These are phyloP conservation scores for Rhingia campestris DNA, from an alignment of 2,888 invertebrate genomes.

Conservation along the genomic window DNA sequence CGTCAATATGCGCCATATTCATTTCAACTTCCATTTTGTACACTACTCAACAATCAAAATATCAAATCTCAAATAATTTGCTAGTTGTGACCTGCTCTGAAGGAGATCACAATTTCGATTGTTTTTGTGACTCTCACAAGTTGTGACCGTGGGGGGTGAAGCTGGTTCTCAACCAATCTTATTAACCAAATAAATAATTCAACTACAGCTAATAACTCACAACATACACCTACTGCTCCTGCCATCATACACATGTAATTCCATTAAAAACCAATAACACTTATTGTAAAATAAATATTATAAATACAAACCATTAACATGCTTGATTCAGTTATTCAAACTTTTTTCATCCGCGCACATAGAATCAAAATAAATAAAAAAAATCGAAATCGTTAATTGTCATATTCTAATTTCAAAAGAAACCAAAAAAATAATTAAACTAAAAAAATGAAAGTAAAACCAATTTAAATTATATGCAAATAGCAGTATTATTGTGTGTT, in stretches of 20 bases:
- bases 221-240: not conserved
- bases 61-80: too few species aligned
- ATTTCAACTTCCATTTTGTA: too few species aligned
- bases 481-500: slow-evolving; percentile 74
- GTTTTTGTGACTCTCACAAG: too few species aligned
- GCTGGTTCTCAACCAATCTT: too few species aligned
- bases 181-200: not conserved
- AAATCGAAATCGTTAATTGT: slow-evolving; percentile 59
- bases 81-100: too few species aligned
- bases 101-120: too few species aligned
- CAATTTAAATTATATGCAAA: slow-evolving; percentile 70
- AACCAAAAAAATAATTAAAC: slow-evolving; percentile 45
- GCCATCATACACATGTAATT: slow-evolving; percentile 10
- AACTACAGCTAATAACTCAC: not conserved
- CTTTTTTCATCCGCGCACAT: slow-evolving; percentile 62
- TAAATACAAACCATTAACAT: slow-evolving; percentile 34
- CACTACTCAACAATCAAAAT: too few species aligned
- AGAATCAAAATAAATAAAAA: slow-evolving; percentile 41
- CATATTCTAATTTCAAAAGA: slow-evolving; percentile 62
- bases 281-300: slow-evolving; percentile 28
- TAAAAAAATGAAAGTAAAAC: slow-evolving; percentile 43
- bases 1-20: too few species aligned
- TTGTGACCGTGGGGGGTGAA: too few species aligned
- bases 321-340: slow-evolving; percentile 57
- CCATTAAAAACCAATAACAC: slow-evolving; percentile 10